A percentile compares a stretch with the other conserved stretches of the same genome.
These are phyloP conservation scores for Cosmia pyralina DNA, from an alignment of 2,888 invertebrate species.

Conservation along the genomic window DNA sequence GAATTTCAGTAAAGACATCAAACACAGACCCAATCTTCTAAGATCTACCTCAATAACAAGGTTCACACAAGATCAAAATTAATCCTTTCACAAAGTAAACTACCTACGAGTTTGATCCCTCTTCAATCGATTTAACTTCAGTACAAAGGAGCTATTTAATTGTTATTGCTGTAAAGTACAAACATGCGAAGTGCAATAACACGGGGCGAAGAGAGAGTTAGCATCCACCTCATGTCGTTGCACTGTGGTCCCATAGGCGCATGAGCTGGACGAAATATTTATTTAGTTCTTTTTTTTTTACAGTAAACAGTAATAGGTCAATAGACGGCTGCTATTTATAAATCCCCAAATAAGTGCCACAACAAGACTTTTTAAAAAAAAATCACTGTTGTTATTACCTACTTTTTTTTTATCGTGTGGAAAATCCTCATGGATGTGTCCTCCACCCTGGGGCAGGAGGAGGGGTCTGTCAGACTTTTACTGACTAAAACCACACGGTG, in stretches of 20 bases:
- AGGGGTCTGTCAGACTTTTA: too few relatives aligned
- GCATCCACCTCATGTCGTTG: conserved; percentile 57
- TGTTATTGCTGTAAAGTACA: conserved; percentile 56
- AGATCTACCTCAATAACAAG: not conserved
- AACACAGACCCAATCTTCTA: not conserved
- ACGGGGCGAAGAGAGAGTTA: conserved; percentile 62
- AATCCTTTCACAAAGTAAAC: conserved; percentile 39
- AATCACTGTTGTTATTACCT: too few relatives aligned
- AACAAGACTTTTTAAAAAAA: not conserved
- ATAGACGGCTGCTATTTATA: not conserved
- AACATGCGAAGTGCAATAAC: conserved; percentile 69
- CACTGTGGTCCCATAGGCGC: conserved; percentile 58
- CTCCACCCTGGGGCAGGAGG: too few relatives aligned
- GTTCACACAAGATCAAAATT: conserved; percentile 32
- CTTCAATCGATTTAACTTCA: conserved; percentile 58
- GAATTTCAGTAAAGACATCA: not conserved
- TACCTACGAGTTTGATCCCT: conserved; percentile 26
- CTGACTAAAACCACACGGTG: too few relatives aligned
- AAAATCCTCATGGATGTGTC: too few relatives aligned
- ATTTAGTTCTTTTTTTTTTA: not conserved
- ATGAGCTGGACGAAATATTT: conserved; percentile 18
- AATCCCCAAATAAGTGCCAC: not conserved
- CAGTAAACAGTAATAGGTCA: conserved; percentile 29
- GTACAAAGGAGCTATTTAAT: conserved; percentile 62
- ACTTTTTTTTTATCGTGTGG: too few relatives aligned